phyloP scores from a whole-genome alignment of 1,140 invertebrate species.

The Drosophila aff. region DNA sequence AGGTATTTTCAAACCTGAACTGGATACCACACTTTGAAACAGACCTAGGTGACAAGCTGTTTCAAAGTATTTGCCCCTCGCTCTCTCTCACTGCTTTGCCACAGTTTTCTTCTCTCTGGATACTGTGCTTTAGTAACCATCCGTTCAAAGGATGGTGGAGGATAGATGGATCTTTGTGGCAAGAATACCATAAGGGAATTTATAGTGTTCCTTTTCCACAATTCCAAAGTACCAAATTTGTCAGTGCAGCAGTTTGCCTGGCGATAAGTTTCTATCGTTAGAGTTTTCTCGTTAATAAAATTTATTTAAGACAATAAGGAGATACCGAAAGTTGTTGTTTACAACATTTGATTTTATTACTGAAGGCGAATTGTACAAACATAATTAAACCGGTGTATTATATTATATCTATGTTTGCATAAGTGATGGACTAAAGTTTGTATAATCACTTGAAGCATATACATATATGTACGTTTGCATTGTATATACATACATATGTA shows the following conservation, averaged over 20 bases:
- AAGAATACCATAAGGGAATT: too few species aligned
- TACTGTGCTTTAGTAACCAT: too few species aligned
- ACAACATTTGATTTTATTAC: neutral
- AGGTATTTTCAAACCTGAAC: too few species aligned
- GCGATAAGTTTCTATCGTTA: neutral
- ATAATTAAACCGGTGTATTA: neutral
- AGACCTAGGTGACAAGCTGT: too few species aligned
- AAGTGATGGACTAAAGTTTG: neutral
- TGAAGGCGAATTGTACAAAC: neutral
- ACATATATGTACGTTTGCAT: neutral
- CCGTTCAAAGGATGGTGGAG: too few species aligned
- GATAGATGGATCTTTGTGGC: too few species aligned
- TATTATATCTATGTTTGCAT: neutral
- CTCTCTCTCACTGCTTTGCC: too few species aligned
- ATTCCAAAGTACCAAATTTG: neutral
- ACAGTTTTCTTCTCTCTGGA: too few species aligned
- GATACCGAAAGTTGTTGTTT: constrained; percentile 1
- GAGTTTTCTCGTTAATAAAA: neutral
- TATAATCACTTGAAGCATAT: constrained; percentile 2
- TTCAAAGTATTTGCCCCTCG: too few species aligned
- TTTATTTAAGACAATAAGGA: neutral
- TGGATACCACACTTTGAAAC: too few species aligned
- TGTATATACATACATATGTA: neutral
- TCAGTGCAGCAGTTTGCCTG: neutral
- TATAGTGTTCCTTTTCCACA: neutral